Percentiles rank a stretch among this genome's conserved stretches.
These are phyloP conservation scores for Pristis pectinata DNA, from an alignment of 2,797 vertebrate genomes.

Conservation along the genomic window DNA sequence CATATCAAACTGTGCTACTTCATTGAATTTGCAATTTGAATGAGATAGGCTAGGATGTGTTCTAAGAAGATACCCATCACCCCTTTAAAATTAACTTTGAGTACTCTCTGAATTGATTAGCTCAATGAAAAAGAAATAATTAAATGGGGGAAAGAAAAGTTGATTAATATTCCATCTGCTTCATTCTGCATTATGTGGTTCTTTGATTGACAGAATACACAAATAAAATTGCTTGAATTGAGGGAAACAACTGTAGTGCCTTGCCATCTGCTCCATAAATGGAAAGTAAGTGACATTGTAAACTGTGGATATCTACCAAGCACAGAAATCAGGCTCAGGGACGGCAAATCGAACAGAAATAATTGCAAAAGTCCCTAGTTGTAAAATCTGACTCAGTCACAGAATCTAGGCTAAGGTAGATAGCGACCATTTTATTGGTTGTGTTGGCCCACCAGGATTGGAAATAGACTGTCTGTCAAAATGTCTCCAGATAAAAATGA, in stretches of 20 bases:
- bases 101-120: not conserved
- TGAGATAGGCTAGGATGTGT: not conserved
- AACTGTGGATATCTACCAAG: not conserved
- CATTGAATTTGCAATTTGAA: not conserved
- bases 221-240: not conserved
- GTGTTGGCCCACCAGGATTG: not conserved
- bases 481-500: not conserved
- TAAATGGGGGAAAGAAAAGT: not conserved
- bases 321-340: not conserved
- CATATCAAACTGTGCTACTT: not conserved
- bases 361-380: constrained; percentile 18
- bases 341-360: not conserved
- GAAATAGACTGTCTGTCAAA: not conserved
- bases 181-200: not conserved
- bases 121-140: not conserved
- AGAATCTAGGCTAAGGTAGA: not conserved
- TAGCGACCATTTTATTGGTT: not conserved
- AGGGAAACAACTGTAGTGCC: not conserved
- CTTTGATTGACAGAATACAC: constrained; percentile 17
- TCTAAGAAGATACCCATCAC: not conserved
- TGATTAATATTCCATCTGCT: constrained; percentile 26
- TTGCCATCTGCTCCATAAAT: constrained; percentile 15
- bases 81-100: not conserved
- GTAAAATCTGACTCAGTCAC: not conserved
- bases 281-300: not conserved